phyloP scores from a whole-genome alignment of 2,888 invertebrate genomes.

The Xestia ashworthii region DNA sequence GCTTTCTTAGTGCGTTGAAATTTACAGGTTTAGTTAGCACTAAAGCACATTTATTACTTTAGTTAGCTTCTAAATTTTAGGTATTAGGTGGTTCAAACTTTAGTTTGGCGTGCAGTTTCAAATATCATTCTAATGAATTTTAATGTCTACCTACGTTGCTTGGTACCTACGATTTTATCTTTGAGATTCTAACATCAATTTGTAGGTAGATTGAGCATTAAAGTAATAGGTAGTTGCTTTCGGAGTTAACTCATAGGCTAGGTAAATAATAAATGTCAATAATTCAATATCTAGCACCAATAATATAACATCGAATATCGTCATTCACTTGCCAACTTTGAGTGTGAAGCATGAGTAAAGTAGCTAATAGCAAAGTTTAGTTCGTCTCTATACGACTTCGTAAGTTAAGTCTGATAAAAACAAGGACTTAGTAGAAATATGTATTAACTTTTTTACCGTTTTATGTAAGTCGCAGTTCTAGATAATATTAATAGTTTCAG shows the following conservation, averaged over 20 bases:
- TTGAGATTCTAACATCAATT: not conserved
- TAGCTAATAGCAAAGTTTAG: slow-evolving; percentile 21
- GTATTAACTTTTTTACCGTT: slow-evolving; percentile 16
- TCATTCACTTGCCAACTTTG: slow-evolving; percentile 10
- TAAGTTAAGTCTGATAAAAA: slow-evolving; percentile 24
- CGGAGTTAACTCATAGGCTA: not conserved
- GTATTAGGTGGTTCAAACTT: slow-evolving; percentile 26
- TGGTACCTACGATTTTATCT: not conserved
- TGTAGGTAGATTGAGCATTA: not conserved
- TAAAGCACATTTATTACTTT: slow-evolving; percentile 51
- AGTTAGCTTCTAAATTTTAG: slow-evolving; percentile 35
- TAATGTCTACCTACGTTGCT: not conserved
- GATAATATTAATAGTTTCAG: slow-evolving; percentile 42
- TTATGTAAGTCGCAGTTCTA: slow-evolving; percentile 17
- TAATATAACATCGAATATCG: slow-evolving; percentile 26
- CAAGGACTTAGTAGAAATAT: slow-evolving; percentile 15
- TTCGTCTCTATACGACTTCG: slow-evolving; percentile 5
- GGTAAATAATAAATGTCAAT: slow-evolving; percentile 3
- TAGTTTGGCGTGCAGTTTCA: slow-evolving; percentile 4
- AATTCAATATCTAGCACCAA: not conserved
- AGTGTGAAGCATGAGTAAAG: slow-evolving; percentile 8
- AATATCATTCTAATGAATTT: slow-evolving; percentile 15
- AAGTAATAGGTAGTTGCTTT: not conserved
- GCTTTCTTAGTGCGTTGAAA: slow-evolving; percentile 44
- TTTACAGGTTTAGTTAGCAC: slow-evolving; percentile 47